Conservation (phyloP, 2,113 vertebrate genomes). For the Oryzias woworae region DNA sequence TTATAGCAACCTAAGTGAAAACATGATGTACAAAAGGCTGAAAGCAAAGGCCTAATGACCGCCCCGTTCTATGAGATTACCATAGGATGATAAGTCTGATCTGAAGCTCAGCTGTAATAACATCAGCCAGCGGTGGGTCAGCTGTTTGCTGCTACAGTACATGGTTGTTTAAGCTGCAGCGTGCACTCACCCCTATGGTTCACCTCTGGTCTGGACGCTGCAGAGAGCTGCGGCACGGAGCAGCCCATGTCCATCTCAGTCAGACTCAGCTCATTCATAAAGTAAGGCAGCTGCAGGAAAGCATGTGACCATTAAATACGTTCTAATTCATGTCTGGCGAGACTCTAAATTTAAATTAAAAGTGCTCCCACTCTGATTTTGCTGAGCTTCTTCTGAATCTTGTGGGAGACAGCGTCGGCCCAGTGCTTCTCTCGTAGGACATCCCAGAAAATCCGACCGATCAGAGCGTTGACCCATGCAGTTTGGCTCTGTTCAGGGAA, state of each 20-base stretch:
- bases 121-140: background rate
- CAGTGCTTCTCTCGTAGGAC: conserved; percentile 85
- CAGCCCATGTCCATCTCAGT: conserved; percentile 88
- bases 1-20: conserved; percentile 19
- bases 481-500: conserved; percentile 34
- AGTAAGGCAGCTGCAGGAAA: conserved; percentile 83
- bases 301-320: background rate
- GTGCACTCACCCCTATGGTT: conserved; percentile 77
- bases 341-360: background rate
- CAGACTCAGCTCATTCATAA: conserved; percentile 87
- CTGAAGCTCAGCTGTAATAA: conserved; percentile 33
- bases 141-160: conserved; percentile 1
- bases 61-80: conserved; percentile 42
- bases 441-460: conserved; percentile 89
- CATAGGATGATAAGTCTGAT: conserved; percentile 49
- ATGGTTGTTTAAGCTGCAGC: background rate
- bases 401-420: conserved; percentile 80
- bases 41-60: conserved; percentile 12
- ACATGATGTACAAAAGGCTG: conserved; percentile 17
- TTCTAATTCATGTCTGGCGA: background rate
- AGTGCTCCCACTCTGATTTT: conserved; percentile 83
- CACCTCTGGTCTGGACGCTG: conserved; percentile 77
- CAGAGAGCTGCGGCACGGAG: conserved; percentile 80
- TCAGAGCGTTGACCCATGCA: conserved; percentile 82
- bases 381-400: conserved; percentile 90